Percentiles rank a stretch among this genome's conserved stretches.
Conservation (phyloP, 1,140 invertebrate genomes). For the Hesperophylax magnus region DNA sequence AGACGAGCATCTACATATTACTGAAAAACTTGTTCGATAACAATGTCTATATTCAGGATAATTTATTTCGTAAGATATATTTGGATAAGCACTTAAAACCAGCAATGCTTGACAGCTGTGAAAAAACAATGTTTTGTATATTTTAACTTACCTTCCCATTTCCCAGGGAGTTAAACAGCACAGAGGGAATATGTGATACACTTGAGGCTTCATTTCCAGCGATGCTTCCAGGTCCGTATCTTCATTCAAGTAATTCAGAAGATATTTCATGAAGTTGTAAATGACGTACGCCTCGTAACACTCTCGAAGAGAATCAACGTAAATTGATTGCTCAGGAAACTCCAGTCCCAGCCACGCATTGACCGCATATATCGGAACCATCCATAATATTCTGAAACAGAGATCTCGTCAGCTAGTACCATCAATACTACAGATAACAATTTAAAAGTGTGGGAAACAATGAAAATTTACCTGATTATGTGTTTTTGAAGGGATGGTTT, state of each 20-base stretch:
- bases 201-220: constrained; percentile 87
- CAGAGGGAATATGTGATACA: constrained; percentile 87
- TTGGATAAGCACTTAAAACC: too few species aligned
- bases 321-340: constrained; percentile 89
- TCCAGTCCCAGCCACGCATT: constrained; percentile 92
- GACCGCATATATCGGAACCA: constrained; percentile 96
- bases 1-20: too few species aligned
- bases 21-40: too few species aligned
- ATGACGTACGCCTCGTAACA: constrained; percentile 98
- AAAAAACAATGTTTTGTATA: too few species aligned
- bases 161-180: constrained; percentile 89
- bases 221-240: constrained; percentile 85
- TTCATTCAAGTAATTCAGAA: constrained; percentile 91
- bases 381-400: constrained; percentile 91
- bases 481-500: constrained; percentile 94
- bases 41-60: too few species aligned
- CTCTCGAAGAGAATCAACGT: constrained; percentile 92
- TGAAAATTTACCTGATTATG: constrained; percentile 83
- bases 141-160: constrained; percentile 80
- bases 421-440: too few species aligned
- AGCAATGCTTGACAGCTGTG: too few species aligned
- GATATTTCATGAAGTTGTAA: constrained; percentile 97
- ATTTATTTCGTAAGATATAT: too few species aligned
- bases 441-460: too few species aligned
- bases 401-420: too few species aligned